Evolutionary conservation across 1,140 invertebrate species (phyloP), one percentile per base, ranked within the genome.

Genomic region (Scylla paramamosain): DNA sequence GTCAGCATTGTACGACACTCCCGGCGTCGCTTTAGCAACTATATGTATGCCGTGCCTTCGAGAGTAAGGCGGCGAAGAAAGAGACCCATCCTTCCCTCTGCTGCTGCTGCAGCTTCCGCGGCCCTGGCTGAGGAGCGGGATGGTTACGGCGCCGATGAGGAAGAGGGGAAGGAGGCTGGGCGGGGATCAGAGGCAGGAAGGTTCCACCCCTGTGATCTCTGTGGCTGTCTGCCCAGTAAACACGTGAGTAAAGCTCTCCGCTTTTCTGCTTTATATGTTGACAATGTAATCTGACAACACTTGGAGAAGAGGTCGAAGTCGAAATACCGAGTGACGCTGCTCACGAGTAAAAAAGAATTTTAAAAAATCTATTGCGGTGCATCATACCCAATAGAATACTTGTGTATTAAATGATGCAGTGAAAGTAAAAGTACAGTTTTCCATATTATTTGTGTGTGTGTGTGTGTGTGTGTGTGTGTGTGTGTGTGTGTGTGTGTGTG

Each of bases 1-100:
- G 98, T 98, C 95, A 98, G 98, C 95, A 98, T 98, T 94, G 98
- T 98, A 48, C 97, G 98, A 92, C 98, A 98, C 96, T 98, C 98
- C 77, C 97, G 98, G 45, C 97, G 98, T 59, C 97, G 98, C 48
- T 98, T 98, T 96, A 98, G 98, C 94, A 98, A 98, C 97, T 98
- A 98, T 96, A 97, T 98, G 96, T 98, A 98, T 96, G 97, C 97
- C 20, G 97, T 98, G 77, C 98, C 98, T 14, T 97, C 97, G 87
- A 95, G 96, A 77, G 98, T 98, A 97, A 97, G 98, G 95, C 97
- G 97, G 96, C 97, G 97, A 92, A 96, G 97, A 95, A 97, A 96
- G 88, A 93, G 93, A 77, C 95, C 96, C 45, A 94, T 93, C 90
- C 29, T 96, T 77, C 92, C 92, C 67, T 82, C 87, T 52, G 91